phyloP scores from a whole-genome alignment of 1,140 invertebrate genomes.

The Dinothrombium tinctorium region DNA sequence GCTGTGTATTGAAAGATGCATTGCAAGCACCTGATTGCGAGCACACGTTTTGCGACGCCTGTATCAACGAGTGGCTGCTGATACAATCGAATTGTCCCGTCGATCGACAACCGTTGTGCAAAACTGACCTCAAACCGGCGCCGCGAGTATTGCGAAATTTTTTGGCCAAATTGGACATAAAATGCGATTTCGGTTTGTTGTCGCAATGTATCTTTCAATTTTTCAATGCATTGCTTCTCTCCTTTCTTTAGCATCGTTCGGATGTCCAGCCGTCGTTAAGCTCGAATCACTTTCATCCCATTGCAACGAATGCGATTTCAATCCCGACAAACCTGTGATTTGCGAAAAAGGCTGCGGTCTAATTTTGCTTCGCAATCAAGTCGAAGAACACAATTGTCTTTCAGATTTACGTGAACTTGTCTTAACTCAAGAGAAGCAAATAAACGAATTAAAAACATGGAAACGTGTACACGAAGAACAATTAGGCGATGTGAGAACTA shows the following conservation, averaged over 20 bases:
- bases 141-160: constrained; percentile 76
- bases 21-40: constrained; percentile 79
- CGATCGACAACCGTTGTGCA: constrained; percentile 62
- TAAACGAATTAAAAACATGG: constrained; percentile 56
- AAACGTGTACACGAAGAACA: constrained; percentile 70
- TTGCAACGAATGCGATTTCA: constrained; percentile 72
- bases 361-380: too few relatives aligned
- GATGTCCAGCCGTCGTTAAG: constrained; percentile 59
- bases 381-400: constrained; percentile 71
- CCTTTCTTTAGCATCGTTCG: too few relatives aligned
- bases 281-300: constrained; percentile 56
- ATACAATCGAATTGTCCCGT: constrained; percentile 77
- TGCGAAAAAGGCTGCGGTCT: constrained; percentile 83
- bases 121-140: constrained; percentile 60
- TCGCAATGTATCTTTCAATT: neutral
- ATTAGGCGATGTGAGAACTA: constrained; percentile 53
- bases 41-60: constrained; percentile 77
- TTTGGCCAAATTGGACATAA: constrained; percentile 56
- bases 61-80: constrained; percentile 81
- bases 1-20: constrained; percentile 65
- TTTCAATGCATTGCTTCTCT: too few relatives aligned
- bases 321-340: constrained; percentile 75
- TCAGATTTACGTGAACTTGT: constrained; percentile 59
- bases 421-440: constrained; percentile 55
- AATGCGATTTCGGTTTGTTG: constrained; percentile 58